phyloP scores from a whole-genome alignment of 2,113 vertebrate genomes.

The Smithornis capensis region DNA sequence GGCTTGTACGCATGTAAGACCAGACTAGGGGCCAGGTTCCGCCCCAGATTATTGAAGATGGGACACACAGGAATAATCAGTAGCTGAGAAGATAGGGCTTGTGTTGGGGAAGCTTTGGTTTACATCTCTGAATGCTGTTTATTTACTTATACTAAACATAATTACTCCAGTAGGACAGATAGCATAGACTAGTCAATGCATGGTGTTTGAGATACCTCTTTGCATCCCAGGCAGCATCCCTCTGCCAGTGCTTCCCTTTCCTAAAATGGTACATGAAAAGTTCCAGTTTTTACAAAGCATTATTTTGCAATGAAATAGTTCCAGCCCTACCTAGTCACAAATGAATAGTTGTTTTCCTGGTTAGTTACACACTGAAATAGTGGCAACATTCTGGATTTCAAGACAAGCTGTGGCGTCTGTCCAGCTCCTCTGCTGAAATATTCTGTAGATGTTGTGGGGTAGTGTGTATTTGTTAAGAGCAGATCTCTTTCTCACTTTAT shows the following conservation, averaged over 20 bases:
- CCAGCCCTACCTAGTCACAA: not conserved
- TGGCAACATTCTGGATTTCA: not conserved
- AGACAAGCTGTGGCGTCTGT: not conserved
- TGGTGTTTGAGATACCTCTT: not conserved
- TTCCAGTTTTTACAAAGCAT: not conserved
- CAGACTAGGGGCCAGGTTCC: not conserved
- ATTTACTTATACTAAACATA: not conserved
- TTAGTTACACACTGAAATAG: not conserved
- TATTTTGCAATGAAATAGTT: not conserved
- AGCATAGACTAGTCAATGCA: not conserved
- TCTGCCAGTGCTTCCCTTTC: not conserved
- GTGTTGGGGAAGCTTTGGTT: not conserved
- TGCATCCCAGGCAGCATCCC: not conserved
- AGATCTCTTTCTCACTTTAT: not conserved
- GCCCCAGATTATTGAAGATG: not conserved
- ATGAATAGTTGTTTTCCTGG: not conserved
- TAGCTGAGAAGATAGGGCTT: not conserved
- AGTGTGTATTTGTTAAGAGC: not conserved
- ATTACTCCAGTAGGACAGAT: not conserved
- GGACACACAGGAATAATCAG: not conserved
- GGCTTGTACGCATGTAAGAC: not conserved
- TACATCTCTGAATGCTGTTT: not conserved
- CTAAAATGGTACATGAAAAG: not conserved
- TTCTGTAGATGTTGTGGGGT: not conserved
- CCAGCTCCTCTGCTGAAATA: not conserved